Evolutionary conservation across 2,797 vertebrate genomes (phyloP).

Genomic region (Myotis pilosus): DNA sequence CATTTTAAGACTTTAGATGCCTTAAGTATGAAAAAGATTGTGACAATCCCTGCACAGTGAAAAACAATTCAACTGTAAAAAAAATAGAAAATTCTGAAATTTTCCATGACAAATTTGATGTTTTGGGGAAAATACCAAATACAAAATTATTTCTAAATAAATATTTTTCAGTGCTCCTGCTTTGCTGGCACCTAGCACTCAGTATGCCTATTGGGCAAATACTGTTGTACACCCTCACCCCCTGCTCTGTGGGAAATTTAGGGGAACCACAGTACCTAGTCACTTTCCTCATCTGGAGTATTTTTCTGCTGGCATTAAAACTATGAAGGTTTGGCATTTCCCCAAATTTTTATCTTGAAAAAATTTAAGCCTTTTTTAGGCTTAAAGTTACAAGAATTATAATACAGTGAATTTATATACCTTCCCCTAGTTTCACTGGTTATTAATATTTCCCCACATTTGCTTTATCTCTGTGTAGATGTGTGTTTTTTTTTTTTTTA

Average conservation of each 20-base stretch:
- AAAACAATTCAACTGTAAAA: conserved; percentile 25
- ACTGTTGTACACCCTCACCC: background rate
- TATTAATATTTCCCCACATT: background rate
- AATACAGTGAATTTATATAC: background rate
- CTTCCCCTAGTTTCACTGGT: background rate
- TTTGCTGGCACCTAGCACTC: background rate
- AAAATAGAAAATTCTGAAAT: background rate
- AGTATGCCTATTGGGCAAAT: background rate
- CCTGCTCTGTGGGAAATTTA: background rate
- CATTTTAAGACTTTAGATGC: background rate
- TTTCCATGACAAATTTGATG: conserved; percentile 20
- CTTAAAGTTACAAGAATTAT: background rate
- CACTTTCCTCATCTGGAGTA: background rate
- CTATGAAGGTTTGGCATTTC: background rate
- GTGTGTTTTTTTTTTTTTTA: background rate
- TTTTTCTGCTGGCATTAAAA: background rate
- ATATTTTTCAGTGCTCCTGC: background rate
- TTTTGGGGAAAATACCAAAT: background rate
- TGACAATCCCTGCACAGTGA: background rate
- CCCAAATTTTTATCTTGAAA: conserved; percentile 22
- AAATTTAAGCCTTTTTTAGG: background rate
- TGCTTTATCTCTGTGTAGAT: background rate
- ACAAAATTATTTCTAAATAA: background rate
- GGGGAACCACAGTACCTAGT: background rate
- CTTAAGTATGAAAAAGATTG: conserved; percentile 9